Base-by-base conservation (phyloP, 2,888 invertebrate genomes). In the Dasypogon diadema region DNA sequence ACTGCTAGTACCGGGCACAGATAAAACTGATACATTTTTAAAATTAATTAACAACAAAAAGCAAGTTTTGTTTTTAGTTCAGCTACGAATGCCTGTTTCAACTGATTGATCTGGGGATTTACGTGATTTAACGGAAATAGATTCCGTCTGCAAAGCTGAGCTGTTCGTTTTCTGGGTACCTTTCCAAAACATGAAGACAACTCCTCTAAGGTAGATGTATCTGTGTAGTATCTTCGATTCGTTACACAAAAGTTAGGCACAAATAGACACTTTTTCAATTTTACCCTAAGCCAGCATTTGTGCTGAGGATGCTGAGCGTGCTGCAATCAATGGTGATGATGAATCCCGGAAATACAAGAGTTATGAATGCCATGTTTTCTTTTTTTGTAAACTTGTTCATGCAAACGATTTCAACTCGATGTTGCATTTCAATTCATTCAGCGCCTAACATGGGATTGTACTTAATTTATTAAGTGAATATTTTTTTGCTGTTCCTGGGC, bases 21-120 rank as follows among this genome's bases (percentile, higher is more conserved):
- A 46, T 42, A 65, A 65, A 65, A 24, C 48, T 65, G 46, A 65
- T 65, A 46, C 48, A 65, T 65, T 65, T 65, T 65, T 65, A 65
- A 65, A 65, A 65, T 65, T 65, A 65, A 65, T 65, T 65, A 65
- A 65, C 65, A 65, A 60, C 34, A 60, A 60, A 4, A 60, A 18
- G 65, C 24, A 65, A 46, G 22, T 63, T 42, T 42, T n/a, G 60
- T 63, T 42, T 42, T 63, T 58, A 34, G n/a, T 12, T 1, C 12
- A 42, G 5, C 60, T 26, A 14, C 26, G 60, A 34, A 21, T 34
- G 37, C 26, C 37, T 60, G 26, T 60, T 8, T 34, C 60, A 3
- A 42, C 58, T 14, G 34, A 58, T 58, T 58, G 58, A 26, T 14
- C 16, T n/a, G 18, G n/a, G 42, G 42, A 42, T 42, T 30, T 5